These are phyloP conservation scores for Nothura maculosa DNA, from an alignment of 2,797 vertebrate genomes.

Conservation along the genomic window DNA sequence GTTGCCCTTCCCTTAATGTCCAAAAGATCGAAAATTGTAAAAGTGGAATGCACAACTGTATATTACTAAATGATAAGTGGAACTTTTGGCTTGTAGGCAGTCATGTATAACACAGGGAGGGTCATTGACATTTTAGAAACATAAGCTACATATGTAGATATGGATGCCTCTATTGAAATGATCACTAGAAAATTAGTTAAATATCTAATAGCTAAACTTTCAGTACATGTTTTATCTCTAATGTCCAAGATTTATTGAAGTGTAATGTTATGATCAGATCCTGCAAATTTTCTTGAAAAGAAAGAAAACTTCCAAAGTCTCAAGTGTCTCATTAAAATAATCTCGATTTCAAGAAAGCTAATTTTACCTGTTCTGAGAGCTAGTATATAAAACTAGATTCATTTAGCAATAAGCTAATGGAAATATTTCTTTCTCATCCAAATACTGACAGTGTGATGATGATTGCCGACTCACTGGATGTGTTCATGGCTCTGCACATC, in stretches of 20 bases:
- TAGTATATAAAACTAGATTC: not conserved
- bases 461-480: not conserved
- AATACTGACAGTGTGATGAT: not conserved
- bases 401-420: not conserved
- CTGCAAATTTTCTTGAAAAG: not conserved
- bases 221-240: not conserved
- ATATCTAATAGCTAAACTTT: not conserved
- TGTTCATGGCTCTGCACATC: not conserved
- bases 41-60: not conserved
- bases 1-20: not conserved
- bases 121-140: not conserved
- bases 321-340: not conserved
- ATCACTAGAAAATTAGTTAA: not conserved
- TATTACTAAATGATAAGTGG: not conserved
- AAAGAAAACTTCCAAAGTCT: not conserved
- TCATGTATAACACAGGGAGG: not conserved
- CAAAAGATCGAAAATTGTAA: not conserved
- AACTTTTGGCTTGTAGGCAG: not conserved
- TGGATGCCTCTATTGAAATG: not conserved
- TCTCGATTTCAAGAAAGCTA: not conserved
- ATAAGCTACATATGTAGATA: not conserved
- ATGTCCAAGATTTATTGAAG: not conserved
- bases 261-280: not conserved
- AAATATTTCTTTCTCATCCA: not conserved
- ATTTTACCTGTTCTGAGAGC: not conserved